Base-by-base conservation (phyloP, 2,113 vertebrate species). In the Lophura nycthemera region DNA sequence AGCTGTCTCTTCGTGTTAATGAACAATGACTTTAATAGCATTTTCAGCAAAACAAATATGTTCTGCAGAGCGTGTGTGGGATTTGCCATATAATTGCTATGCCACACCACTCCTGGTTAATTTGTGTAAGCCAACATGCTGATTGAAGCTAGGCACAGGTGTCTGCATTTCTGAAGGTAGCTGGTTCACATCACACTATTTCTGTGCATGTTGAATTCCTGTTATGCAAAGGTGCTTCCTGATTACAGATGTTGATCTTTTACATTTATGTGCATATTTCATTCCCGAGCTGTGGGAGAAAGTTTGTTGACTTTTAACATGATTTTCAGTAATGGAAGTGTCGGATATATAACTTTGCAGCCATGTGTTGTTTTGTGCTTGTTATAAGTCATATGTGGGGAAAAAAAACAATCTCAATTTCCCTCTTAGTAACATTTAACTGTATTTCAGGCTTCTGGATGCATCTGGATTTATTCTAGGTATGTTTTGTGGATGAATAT, bases 61-160 rank as follows among this genome's bases (percentile, higher is more conserved):
- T 27, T 74, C 19, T 60, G 14, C 40, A 45, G 34, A n/a, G 36
- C 1, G 2, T 43, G 13, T 32, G 50, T 30, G 56, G 42, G 57
- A 36, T 76, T 38, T 38, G 66, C 47, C 2, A 2, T 16, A 2
- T 60, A 52, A 40, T 60, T 86, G n/a, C 32, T 1, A 0, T 47
- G 61, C 52, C 45, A 32, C n/a, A 34, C 8, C 54, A 11, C 29
- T 32, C 18, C 43, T 34, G 11, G 29, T n/a, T 34, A 47, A 13
- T 10, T 18, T 0, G 0, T 32, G 29, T 56, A 29, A 88, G 24
- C 8, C 50, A 67, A 3, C 0, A 0, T n/a, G 71, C 12, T 4
- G 2, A 20, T 63, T 57, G 36, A 1, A 2, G 29, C 64, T 1
- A 0, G 1, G 8, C 3, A 54, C 0, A 5, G 14, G 13, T 19